Evolutionary conservation across 2,113 vertebrate species (phyloP).

Genomic region (Artemisiospiza belli): DNA sequence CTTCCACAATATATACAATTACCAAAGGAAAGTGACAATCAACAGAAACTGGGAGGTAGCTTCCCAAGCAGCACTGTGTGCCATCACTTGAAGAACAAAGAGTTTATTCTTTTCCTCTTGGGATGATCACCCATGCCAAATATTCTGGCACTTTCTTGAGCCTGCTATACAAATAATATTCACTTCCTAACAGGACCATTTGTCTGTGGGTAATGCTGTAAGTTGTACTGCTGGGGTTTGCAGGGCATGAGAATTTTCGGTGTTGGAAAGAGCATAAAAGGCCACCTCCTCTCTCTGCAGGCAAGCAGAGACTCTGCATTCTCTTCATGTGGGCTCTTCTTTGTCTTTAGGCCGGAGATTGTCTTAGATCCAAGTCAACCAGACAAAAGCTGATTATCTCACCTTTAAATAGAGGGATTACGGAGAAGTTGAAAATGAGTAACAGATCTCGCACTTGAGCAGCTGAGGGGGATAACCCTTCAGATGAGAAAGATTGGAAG

Average conservation of each 20-base stretch:
- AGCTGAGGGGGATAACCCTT: background rate
- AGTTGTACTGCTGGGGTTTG: slow-evolving; percentile 44
- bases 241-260: slow-evolving; percentile 73
- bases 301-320: slow-evolving; percentile 16
- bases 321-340: slow-evolving; percentile 37
- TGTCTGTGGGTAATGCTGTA: slow-evolving; percentile 58
- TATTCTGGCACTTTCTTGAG: background rate
- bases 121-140: slow-evolving; percentile 27
- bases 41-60: background rate
- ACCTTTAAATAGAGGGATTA: slow-evolving; percentile 76
- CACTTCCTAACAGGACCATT: slow-evolving; percentile 47
- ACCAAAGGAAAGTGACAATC: background rate
- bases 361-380: slow-evolving; percentile 71
- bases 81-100: slow-evolving; percentile 25
- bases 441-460: background rate
- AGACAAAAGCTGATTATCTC: slow-evolving; percentile 75
- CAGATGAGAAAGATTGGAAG: background rate
- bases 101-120: slow-evolving; percentile 15
- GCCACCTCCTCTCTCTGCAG: slow-evolving; percentile 33
- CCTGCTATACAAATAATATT: slow-evolving; percentile 34
- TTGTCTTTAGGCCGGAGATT: slow-evolving; percentile 65
- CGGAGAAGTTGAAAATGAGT: background rate
- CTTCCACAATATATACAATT: background rate
- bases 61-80: background rate
- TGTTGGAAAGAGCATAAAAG: slow-evolving; percentile 59